phyloP scores from a whole-genome alignment of 2,797 vertebrate species.

The Cryptoblepharus egeriae region DNA sequence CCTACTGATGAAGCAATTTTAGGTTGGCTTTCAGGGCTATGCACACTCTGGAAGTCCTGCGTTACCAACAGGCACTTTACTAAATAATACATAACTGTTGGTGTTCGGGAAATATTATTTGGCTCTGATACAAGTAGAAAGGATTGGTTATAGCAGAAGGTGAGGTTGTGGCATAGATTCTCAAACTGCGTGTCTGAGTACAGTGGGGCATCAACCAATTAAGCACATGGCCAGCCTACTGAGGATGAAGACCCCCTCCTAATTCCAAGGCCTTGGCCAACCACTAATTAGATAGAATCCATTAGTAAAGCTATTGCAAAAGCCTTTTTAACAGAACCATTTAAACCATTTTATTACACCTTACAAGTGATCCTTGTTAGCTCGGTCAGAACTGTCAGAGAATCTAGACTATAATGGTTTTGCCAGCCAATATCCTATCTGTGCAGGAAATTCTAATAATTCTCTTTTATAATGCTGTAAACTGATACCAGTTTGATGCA shows the following conservation, averaged over 20 bases:
- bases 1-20: background rate
- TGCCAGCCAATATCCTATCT: background rate
- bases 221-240: background rate
- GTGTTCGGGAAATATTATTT: background rate
- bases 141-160: background rate
- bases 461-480: background rate
- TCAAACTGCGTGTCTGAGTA: background rate
- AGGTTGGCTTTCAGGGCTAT: background rate
- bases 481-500: background rate
- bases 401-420: background rate
- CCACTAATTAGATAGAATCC: slow-evolving; percentile 2
- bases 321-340: background rate
- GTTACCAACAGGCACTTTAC: background rate
- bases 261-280: background rate
- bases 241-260: background rate
- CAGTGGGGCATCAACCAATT: background rate
- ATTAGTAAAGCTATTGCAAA: slow-evolving; percentile 9
- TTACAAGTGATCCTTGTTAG: background rate
- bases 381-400: background rate
- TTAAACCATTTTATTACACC: background rate
- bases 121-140: background rate
- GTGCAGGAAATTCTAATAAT: background rate
- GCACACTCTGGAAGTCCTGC: background rate
- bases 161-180: background rate
- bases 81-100: background rate